phyloP scores from a whole-genome alignment of 2,797 vertebrate genomes.

The Pygocentrus nattereri region DNA sequence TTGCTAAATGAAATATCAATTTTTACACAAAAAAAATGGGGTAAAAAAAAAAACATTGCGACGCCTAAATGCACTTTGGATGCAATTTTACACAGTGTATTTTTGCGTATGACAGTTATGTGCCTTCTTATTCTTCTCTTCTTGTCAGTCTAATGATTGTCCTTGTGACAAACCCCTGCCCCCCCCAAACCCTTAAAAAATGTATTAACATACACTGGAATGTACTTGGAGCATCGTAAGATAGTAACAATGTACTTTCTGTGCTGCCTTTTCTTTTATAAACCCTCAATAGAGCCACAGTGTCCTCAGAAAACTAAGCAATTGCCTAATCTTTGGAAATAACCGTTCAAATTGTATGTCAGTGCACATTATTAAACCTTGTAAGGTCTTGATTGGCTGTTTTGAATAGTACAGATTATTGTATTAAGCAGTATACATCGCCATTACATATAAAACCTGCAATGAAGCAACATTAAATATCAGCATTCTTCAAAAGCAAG shows the following conservation, averaged over 20 bases:
- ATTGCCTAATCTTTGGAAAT: background rate
- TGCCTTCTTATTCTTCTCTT: background rate
- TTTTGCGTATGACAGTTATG: slow-evolving; percentile 8
- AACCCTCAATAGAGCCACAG: background rate
- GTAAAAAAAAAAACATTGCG: background rate
- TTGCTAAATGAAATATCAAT: no score
- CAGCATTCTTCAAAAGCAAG: background rate
- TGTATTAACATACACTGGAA: background rate
- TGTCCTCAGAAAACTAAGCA: background rate
- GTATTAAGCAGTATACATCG: background rate
- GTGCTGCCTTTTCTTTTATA: background rate
- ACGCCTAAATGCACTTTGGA: background rate
- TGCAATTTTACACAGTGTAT: slow-evolving; percentile 32
- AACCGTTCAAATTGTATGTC: background rate
- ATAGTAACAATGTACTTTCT: background rate
- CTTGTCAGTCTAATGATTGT: slow-evolving; percentile 21
- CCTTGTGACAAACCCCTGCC: background rate
- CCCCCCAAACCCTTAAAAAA: background rate
- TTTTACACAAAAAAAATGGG: background rate
- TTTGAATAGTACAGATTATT: background rate
- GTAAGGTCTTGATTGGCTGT: background rate
- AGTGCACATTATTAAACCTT: background rate
- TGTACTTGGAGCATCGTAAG: background rate
- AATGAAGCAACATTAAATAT: background rate
- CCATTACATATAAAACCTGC: slow-evolving; percentile 3